Evolutionary conservation across 23 tunicate species (phyloP).

Genomic region (Clavelina lepadiformis): DNA sequence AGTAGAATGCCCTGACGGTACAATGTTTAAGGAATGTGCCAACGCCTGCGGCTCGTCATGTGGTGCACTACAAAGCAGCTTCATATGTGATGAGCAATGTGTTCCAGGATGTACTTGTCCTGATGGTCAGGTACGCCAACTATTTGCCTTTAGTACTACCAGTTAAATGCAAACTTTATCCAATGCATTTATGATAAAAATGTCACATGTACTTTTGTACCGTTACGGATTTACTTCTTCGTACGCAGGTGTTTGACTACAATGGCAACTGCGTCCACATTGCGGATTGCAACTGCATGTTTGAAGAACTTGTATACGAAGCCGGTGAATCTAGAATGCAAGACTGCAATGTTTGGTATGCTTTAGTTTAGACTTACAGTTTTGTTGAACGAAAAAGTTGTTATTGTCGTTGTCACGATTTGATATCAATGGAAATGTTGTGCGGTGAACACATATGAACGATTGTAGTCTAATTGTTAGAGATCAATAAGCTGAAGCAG

Average conservation of each 20-base stretch:
- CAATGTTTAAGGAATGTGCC: slow-evolving; percentile 87
- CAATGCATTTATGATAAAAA: too few species aligned
- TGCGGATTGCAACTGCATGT: slow-evolving; percentile 76
- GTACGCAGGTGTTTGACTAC: slow-evolving; percentile 80
- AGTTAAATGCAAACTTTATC: too few species aligned
- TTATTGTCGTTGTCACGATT: too few species aligned
- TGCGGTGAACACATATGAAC: too few species aligned
- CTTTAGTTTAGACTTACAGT: too few species aligned
- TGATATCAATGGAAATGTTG: too few species aligned
- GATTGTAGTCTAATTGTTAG: too few species aligned
- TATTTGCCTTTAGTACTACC: too few species aligned
- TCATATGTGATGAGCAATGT: slow-evolving; percentile 85
- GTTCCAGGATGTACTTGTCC: slow-evolving; percentile 98
- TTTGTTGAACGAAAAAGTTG: too few species aligned
- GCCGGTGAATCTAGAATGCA: slow-evolving; percentile 97
- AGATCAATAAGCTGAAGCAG: too few species aligned
- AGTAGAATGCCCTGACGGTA: slow-evolving; percentile 74
- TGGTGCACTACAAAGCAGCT: slow-evolving; percentile 85
- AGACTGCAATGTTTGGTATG: slow-evolving; percentile 93
- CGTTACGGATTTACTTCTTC: neutral
- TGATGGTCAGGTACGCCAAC: slow-evolving; percentile 57
- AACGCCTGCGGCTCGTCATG: slow-evolving; percentile 97
- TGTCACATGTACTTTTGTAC: too few species aligned
- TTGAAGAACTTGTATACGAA: slow-evolving; percentile 68
- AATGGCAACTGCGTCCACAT: slow-evolving; percentile 75